phyloP scores from a whole-genome alignment of 2,797 vertebrate species.

The Helarctos malayanus region DNA sequence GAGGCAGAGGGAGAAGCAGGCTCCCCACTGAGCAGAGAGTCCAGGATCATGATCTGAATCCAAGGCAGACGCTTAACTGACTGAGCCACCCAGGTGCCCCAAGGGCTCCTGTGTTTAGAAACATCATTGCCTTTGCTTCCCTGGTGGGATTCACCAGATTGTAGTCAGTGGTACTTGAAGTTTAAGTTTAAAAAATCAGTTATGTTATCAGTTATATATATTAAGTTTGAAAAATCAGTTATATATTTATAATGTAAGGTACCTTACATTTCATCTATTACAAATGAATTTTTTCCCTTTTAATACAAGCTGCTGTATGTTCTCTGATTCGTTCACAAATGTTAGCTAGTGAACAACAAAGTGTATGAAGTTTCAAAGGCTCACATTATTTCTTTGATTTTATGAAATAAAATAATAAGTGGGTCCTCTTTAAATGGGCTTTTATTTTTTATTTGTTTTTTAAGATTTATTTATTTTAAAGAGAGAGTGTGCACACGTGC shows the following conservation, averaged over 20 bases:
- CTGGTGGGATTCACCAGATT: background rate
- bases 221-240: constrained; percentile 43
- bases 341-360: background rate
- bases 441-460: background rate
- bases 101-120: constrained; percentile 7
- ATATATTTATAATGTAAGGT: background rate
- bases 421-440: background rate
- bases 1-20: background rate
- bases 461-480: background rate
- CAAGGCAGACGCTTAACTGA: background rate
- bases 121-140: background rate
- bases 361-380: background rate
- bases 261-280: background rate
- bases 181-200: constrained; percentile 45
- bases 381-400: background rate
- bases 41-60: background rate
- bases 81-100: too few relatives aligned
- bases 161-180: background rate
- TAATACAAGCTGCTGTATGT: background rate
- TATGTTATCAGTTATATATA: background rate
- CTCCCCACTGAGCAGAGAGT: background rate
- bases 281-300: background rate
- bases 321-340: background rate
- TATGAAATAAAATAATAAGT: background rate
- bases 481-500: background rate